Base-by-base conservation (phyloP, 2,888 invertebrate genomes). In the Lasius fuliginosus region DNA sequence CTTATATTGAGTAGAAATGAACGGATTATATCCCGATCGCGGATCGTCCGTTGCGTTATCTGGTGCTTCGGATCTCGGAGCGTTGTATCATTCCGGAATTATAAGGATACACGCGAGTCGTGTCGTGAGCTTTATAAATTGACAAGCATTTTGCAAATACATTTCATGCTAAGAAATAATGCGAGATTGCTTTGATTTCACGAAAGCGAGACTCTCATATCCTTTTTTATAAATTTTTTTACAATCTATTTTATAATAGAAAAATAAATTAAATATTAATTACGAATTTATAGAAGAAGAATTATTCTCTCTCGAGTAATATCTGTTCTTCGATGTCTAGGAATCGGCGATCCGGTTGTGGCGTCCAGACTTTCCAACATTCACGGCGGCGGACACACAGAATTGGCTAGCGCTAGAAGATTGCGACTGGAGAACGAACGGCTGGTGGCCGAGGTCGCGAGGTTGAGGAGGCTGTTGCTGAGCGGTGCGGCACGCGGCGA, bases 381-480 rank as follows among this genome's bases (percentile, higher is more conserved):
- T n/a, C 94, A 94, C 83, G 93, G 93, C 1, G 90, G 91, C 42
- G 90, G 95, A 94, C 95, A 96, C 87, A 95, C 95, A 49, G 96
- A 96, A 53, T 94, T 96, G 6, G 96, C 96, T 87, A 95, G 96
- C 83, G 96, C 97, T 11, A 96, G 97, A 74, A 95, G 97, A 83
- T 95, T 98, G 84, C 96, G 97, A 82, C 95, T 96, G 89, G 98
- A 98, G 93, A 98, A 98, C 94, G 98, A 98, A 94, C 96, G 97
- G 84, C 95, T 98, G 85, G 96, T 97, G 95, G 96, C 97, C 84
- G 97, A 97, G 94, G 95, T 97, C 18, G 97, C 97, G 0, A 95
- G 97, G 92, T 96, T 97, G 69, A 95, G 97, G 64, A 95, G 97
- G 85, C 95, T 97, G 84, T 95, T 98, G 83, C 96, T 97, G 62